Percentiles rank a stretch among this genome's conserved stretches.
Conservation (phyloP, 2,888 invertebrate species). For the Orthosia incerta region DNA sequence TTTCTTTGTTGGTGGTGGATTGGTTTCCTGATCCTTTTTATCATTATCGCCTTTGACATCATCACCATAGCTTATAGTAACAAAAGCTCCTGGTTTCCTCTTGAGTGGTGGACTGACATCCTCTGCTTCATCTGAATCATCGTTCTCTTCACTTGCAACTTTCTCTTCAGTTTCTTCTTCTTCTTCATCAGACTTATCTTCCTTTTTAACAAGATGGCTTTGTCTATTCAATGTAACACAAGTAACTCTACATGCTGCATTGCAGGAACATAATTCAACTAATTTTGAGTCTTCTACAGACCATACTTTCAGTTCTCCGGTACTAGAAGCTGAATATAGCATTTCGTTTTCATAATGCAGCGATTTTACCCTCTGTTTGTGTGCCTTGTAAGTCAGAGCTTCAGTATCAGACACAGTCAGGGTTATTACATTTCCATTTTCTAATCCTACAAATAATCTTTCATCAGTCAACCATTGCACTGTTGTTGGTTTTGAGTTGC, state of each 20-base stretch:
- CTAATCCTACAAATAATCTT: conserved; percentile 93
- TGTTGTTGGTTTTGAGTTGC: conserved; percentile 93
- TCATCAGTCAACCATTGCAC: conserved; percentile 93
- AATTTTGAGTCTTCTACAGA: conserved; percentile 80
- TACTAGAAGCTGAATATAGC: conserved; percentile 94
- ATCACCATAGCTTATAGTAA: conserved; percentile 83
- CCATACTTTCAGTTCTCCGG: conserved; percentile 95
- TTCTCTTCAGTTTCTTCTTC: conserved; percentile 65
- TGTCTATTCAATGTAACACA: conserved; percentile 92
- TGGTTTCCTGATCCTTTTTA: conserved; percentile 67
- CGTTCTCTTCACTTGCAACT: conserved; percentile 67
- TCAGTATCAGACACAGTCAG: conserved; percentile 89
- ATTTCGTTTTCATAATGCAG: conserved; percentile 90
- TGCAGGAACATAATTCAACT: conserved; percentile 90
- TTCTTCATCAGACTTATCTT: conserved; percentile 76
- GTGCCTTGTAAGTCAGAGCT: conserved; percentile 88
- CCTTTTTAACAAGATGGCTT: conserved; percentile 83
- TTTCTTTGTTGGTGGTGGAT: conserved; percentile 78
- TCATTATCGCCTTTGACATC: conserved; percentile 70
- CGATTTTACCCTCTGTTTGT: conserved; percentile 93
- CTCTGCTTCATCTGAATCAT: conserved; percentile 72
- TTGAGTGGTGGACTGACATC: conserved; percentile 68
- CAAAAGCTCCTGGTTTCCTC: conserved; percentile 85
- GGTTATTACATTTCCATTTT: conserved; percentile 93
- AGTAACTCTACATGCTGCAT: conserved; percentile 94